Conservation (phyloP, 2,888 invertebrate species). For the Pasiphila rectangulata region DNA sequence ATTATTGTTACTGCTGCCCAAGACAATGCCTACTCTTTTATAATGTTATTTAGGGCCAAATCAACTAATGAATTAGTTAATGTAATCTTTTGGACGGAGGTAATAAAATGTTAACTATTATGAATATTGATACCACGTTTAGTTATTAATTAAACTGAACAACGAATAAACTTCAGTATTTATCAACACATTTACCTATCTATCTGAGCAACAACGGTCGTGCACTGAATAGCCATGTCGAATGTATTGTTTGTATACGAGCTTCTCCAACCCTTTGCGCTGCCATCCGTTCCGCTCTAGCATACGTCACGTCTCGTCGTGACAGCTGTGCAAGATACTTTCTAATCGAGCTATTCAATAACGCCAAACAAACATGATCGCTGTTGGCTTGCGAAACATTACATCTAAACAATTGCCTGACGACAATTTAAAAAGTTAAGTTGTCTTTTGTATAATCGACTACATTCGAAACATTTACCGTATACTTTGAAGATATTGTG, state of each 20-base stretch:
- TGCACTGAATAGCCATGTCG: slow-evolving; percentile 60
- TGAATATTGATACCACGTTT: background rate
- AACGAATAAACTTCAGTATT: no score
- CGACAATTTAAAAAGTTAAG: slow-evolving; percentile 35
- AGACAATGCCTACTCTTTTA: background rate
- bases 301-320: slow-evolving; percentile 72
- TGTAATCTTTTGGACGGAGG: slow-evolving; percentile 17
- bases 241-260: slow-evolving; percentile 70
- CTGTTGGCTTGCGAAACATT: slow-evolving; percentile 61
- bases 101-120: background rate
- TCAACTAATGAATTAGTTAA: slow-evolving; percentile 5
- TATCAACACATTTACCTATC: slow-evolving; percentile 16
- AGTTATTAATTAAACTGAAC: no score
- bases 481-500: slow-evolving; percentile 23
- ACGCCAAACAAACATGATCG: slow-evolving; percentile 53
- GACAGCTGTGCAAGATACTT: slow-evolving; percentile 75
- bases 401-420: slow-evolving; percentile 65
- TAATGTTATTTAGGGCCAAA: background rate
- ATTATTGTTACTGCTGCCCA: slow-evolving; percentile 4
- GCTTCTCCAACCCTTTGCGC: slow-evolving; percentile 71
- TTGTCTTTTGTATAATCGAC: background rate
- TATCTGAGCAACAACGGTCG: slow-evolving; percentile 55
- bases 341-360: slow-evolving; percentile 74
- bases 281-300: slow-evolving; percentile 74
- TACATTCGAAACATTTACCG: background rate